Base-by-base conservation (phyloP, 64 coral and sea anemone genomes). In the Catalaphyllia jardinei region DNA sequence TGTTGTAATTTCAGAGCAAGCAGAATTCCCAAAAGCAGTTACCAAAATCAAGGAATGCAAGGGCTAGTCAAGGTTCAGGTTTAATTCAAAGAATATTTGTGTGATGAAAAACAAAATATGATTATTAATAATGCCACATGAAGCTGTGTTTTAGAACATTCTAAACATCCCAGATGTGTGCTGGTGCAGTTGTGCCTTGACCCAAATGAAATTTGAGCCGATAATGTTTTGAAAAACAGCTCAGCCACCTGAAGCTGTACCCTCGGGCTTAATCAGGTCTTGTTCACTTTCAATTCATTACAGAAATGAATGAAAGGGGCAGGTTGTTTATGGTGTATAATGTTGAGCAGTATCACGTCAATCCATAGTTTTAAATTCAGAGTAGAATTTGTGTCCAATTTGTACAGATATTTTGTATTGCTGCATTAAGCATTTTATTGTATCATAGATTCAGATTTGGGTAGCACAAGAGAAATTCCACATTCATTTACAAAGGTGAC, bases 1-100 rank as follows among this genome's bases (percentile, higher is more conserved):
- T 57, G 54, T 86, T 83, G 28, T 92, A 33, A 13, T 82, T 64
- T 13, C 62, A 93, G 91, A 88, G 60, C 92, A 27, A 90, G 81
- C 60, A 90, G 95, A 93, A 88, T 93, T 38, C 87, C 82, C 38
- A 96, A 91, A 74, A 91, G 86, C 42, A 91, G 33, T 67, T 96
- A 96, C 39, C 83, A 88, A 96, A 93, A 87, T 74, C 87, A 91
- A 80, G 92, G 91, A 39, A 96, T 96, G 91, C 95, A 96, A 81
- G 95, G 95, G 20, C 87, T 96, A 71, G 95, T 96, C 52, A 96
- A 96, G 86, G 90, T 96, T 78, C 95, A 96, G 87, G 95, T 96
- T 42, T 96, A 93, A 79, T 86, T 35, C 52, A 63, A 62, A 27
- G 49, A 57, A 55, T 7, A 46, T 8, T 22, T 27, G 51, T n/a